These are phyloP conservation scores for Eupithecia pulchellata DNA, from an alignment of 2,888 invertebrate genomes.

Conservation along the genomic window DNA sequence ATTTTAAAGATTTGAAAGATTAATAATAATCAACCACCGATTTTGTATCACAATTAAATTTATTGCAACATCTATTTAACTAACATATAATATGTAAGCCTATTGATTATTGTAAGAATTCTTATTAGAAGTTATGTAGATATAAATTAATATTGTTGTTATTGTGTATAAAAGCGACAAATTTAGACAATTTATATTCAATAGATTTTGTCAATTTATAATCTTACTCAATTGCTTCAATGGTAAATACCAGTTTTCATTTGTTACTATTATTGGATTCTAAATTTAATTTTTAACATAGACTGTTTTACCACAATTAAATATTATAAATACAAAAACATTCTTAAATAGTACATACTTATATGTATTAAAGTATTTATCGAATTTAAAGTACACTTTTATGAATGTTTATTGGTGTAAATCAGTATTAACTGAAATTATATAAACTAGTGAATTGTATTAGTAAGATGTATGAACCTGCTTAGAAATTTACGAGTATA, in stretches of 20 bases:
- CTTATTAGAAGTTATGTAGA: not conserved
- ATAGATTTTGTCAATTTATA: not conserved
- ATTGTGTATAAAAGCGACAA: not conserved
- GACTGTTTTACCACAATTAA: too few species aligned
- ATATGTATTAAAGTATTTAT: not conserved
- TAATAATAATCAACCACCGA: constrained; percentile 14
- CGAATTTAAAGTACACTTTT: not conserved
- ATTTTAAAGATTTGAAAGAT: too few species aligned
- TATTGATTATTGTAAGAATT: not conserved
- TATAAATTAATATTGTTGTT: not conserved
- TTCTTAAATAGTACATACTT: not conserved
- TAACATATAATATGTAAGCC: not conserved
- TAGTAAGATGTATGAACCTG: too few species aligned
- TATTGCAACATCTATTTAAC: not conserved
- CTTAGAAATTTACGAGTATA: too few species aligned
- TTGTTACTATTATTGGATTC: too few species aligned
- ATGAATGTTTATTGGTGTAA: not conserved
- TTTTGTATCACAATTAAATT: constrained; percentile 17
- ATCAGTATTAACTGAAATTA: constrained; percentile 3
- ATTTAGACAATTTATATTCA: not conserved
- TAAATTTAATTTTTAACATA: too few species aligned
- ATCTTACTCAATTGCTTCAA: too few species aligned
- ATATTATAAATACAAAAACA: not conserved
- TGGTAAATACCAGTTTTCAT: too few species aligned
- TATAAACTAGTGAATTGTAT: not conserved